These are phyloP conservation scores for Sturnus vulgaris DNA, from an alignment of 2,113 vertebrate genomes.

Conservation along the genomic window DNA sequence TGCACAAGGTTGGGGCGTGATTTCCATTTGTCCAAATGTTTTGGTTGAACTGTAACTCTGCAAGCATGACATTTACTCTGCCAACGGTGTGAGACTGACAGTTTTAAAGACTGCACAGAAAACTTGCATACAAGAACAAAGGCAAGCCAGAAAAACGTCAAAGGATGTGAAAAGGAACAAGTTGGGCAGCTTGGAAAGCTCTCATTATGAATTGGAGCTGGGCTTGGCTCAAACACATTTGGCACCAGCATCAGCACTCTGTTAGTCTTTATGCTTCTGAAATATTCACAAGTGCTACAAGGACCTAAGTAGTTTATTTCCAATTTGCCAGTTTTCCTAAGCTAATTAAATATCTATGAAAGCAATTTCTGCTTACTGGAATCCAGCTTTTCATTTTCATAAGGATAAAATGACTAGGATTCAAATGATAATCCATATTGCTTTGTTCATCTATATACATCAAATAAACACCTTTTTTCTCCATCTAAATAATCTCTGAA, in stretches of 20 bases:
- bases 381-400: not conserved
- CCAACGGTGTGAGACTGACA: not conserved
- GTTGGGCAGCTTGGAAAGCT: not conserved
- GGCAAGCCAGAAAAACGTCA: not conserved
- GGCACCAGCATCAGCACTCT: not conserved
- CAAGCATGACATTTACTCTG: not conserved
- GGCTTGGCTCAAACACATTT: slow-evolving; percentile 28
- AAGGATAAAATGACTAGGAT: not conserved
- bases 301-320: not conserved
- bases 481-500: not conserved
- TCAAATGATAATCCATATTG: not conserved
- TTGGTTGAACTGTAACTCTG: not conserved
- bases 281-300: not conserved
- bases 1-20: not conserved
- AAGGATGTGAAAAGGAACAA: not conserved
- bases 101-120: not conserved
- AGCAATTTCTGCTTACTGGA: not conserved
- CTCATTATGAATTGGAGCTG: not conserved
- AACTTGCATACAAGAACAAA: not conserved
- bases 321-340: slow-evolving; percentile 13
- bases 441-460: not conserved
- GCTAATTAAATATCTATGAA: slow-evolving; percentile 15
- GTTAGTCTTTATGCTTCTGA: not conserved
- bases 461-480: not conserved
- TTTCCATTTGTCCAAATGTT: not conserved